Percentiles rank a stretch among this genome's conserved stretches.
These are phyloP conservation scores for Montipora foliosa DNA, from an alignment of 64 coral and sea anemone species.

Conservation along the genomic window DNA sequence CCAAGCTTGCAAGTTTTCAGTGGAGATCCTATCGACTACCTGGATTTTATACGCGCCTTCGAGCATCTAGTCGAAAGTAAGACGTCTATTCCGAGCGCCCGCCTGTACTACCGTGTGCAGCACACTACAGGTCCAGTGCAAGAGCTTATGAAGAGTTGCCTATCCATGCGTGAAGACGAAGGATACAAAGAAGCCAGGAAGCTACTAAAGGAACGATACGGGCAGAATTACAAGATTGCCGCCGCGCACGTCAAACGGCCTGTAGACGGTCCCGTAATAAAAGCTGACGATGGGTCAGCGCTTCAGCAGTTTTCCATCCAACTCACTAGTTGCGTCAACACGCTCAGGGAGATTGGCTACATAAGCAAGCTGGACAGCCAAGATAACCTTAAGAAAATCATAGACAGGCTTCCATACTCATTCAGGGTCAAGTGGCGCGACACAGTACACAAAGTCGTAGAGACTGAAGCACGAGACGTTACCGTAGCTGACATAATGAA, in stretches of 20 bases:
- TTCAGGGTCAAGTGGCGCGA: conserved; percentile 36
- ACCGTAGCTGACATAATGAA: conserved; percentile 42
- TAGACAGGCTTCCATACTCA: conserved; percentile 49
- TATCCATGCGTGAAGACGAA: conserved; percentile 46
- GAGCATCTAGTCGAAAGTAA: conserved; percentile 62
- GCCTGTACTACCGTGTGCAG: conserved; percentile 75
- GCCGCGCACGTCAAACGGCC: conserved; percentile 40
- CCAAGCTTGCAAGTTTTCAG: conserved; percentile 56
- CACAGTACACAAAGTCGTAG: conserved; percentile 28
- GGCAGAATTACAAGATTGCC: conserved; percentile 58
- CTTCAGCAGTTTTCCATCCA: conserved; percentile 63
- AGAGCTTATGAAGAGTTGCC: conserved; percentile 68
- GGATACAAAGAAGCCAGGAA: conserved; percentile 54
- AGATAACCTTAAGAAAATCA: conserved; percentile 60
- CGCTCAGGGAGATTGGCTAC: conserved; percentile 61
- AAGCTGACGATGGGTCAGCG: conserved; percentile 21
- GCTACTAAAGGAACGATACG: conserved; percentile 61
- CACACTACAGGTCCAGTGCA: conserved; percentile 59
- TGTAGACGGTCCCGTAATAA: conserved; percentile 24
- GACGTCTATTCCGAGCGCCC: conserved; percentile 56
- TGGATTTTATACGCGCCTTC: conserved; percentile 59
- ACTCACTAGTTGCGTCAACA: conserved; percentile 65
- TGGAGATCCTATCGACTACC: conserved; percentile 46
- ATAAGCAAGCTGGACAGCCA: conserved; percentile 60
- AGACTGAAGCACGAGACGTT: conserved; percentile 3